Evolutionary conservation across 2,888 invertebrate genomes (phyloP), one percentile per base, ranked within the genome.

Genomic region (Saturnia japonica): DNA sequence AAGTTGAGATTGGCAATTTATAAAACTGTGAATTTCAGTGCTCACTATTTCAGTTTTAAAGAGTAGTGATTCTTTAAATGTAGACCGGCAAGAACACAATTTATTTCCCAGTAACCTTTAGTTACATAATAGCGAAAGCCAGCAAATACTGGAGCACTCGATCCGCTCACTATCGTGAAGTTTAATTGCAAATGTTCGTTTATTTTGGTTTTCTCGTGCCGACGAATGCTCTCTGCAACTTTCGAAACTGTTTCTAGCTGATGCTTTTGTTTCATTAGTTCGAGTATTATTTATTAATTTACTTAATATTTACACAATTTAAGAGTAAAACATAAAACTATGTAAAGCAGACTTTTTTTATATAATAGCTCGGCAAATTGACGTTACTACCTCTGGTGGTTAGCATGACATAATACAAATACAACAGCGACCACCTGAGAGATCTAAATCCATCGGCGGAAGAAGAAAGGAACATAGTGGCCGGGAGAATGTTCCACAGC

Each of bases 141-240:
- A 34, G 11, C 40, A 51, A 62, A 16, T 14, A n/a, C 54, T 68
- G 80, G 78, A 77, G 78, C 77, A 74, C 62, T 62, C 74, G 75
- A 74, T 75, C 73, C 75, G 70, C 72, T 69, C 73, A 14, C 34
- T 40, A 54, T 72, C 80, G 79, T 81, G 78, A 82, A 86, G 78
- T 85, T 85, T 85, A 85, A 86, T 84, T 85, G 83, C 84, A 79
- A 81, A 80, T 73, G 78, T 80, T 81, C 77, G 80, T 84, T 84
- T 84, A 82, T 86, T 86, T 83, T 80, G 76, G 75, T 76, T 74
- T 74, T 72, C 75, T 71, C 73, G 70, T 73, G 73, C 72, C 69
- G 69, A 74, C 74, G 72, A 68, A 71, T 75, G 76, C 73, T 78
- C 80, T 73, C 72, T 68, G 74, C 74, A 77, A 78, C 74, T 72